These are phyloP conservation scores for Xerus rutilus DNA, from an alignment of 2,797 vertebrate species.

Conservation along the genomic window DNA sequence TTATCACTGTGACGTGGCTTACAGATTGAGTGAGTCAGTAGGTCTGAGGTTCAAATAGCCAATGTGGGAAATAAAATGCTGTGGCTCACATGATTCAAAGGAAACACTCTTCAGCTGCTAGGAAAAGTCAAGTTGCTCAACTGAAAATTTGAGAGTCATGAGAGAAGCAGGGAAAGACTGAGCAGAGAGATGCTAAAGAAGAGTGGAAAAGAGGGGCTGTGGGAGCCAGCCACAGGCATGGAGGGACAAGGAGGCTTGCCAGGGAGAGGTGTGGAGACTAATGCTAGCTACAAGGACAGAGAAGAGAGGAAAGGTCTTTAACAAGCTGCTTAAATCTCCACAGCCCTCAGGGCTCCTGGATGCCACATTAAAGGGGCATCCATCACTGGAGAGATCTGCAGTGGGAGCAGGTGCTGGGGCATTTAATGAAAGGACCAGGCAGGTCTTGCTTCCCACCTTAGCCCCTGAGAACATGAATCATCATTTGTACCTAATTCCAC, in stretches of 20 bases:
- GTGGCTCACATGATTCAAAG: neutral
- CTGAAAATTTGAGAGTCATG: neutral
- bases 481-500: slow-evolving; percentile 40
- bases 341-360: neutral
- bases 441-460: neutral
- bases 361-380: neutral
- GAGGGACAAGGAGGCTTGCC: neutral
- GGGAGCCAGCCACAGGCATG: neutral
- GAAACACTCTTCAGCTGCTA: neutral
- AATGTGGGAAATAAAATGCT: neutral
- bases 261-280: neutral
- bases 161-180: neutral
- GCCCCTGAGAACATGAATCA: slow-evolving; percentile 12
- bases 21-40: fast-evolving
- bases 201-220: neutral
- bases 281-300: neutral
- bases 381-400: neutral
- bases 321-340: neutral
- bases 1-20: neutral
- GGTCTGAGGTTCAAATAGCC: neutral
- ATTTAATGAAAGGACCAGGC: neutral
- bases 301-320: neutral
- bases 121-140: slow-evolving; percentile 16
- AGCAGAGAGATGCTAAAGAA: neutral
- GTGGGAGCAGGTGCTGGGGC: neutral